Percentiles rank a stretch among this genome's conserved stretches.
Conservation (phyloP, 2,888 invertebrate species). For the Trisateles emortualis region DNA sequence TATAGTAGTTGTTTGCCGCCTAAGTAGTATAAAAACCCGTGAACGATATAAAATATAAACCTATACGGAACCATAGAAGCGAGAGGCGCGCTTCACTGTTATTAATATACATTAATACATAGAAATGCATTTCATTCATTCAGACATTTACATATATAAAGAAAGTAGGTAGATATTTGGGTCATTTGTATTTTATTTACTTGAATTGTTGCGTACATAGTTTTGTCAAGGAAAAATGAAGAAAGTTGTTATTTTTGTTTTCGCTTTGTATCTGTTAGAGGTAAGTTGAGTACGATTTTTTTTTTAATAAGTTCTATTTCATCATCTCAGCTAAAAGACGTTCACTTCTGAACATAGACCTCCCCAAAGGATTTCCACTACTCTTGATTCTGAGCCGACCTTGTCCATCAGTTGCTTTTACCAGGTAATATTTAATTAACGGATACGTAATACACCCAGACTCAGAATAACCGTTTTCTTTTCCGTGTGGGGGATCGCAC, state of each 20-base stretch:
- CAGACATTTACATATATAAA: constrained; percentile 1
- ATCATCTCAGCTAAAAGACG: too few relatives aligned
- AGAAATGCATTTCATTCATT: background rate
- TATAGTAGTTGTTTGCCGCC: too few relatives aligned
- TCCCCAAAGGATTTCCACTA: too few relatives aligned
- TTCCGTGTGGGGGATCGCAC: too few relatives aligned
- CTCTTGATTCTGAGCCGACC: too few relatives aligned
- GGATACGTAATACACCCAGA: too few relatives aligned
- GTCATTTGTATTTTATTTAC: background rate
- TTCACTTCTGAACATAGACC: too few relatives aligned
- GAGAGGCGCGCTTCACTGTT: background rate
- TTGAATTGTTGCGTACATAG: background rate
- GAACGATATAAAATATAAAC: background rate
- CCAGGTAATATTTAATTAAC: too few relatives aligned
- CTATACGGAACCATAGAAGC: constrained; percentile 10
- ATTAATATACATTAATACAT: constrained; percentile 3
- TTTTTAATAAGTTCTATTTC: too few relatives aligned
- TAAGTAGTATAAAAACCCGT: too few relatives aligned
- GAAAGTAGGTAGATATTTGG: background rate
- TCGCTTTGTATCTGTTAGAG: constrained; percentile 38
- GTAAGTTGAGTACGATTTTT: constrained; percentile 27
- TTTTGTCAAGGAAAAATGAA: constrained; percentile 20
- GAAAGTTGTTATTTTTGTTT: constrained; percentile 19
- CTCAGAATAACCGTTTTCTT: too few relatives aligned
- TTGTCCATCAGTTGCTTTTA: too few relatives aligned